phyloP scores from a whole-genome alignment of 1,140 invertebrate genomes.

The Zaprionus africanus region DNA sequence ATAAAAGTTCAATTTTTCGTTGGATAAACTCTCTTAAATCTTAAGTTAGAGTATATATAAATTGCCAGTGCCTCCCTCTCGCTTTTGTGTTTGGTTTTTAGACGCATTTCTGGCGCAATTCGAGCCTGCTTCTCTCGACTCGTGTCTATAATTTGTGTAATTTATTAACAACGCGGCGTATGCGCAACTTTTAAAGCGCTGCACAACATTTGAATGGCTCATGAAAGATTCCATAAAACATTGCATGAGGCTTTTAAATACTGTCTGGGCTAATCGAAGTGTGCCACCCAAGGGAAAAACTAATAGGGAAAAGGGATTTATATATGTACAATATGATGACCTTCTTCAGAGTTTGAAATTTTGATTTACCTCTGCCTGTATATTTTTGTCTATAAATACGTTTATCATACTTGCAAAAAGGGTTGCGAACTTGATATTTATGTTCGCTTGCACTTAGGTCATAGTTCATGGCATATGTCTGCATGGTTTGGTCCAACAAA shows the following conservation, averaged over 20 bases:
- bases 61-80: neutral
- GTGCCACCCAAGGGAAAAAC: neutral
- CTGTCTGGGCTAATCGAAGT: neutral
- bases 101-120: conserved; percentile 30
- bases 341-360: neutral
- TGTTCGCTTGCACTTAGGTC: conserved; percentile 29
- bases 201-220: conserved; percentile 1
- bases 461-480: conserved; percentile 50
- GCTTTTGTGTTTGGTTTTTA: conserved; percentile 25
- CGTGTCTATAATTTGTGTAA: conserved; percentile 67
- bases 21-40: too few species aligned
- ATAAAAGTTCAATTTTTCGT: too few species aligned
- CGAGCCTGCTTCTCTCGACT: conserved; percentile 24
- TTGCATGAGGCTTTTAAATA: neutral
- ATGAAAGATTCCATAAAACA: neutral
- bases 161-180: conserved; percentile 63
- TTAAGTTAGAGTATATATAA: neutral
- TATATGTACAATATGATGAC: neutral
- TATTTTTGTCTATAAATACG: neutral
- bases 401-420: neutral
- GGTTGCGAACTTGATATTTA: conserved; percentile 21
- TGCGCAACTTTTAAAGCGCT: conserved; percentile 53
- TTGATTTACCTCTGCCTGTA: neutral
- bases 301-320: neutral
- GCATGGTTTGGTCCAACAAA: conserved; percentile 50